Base-by-base conservation (phyloP, 1,140 invertebrate species). In the Nixonia krombeini region DNA sequence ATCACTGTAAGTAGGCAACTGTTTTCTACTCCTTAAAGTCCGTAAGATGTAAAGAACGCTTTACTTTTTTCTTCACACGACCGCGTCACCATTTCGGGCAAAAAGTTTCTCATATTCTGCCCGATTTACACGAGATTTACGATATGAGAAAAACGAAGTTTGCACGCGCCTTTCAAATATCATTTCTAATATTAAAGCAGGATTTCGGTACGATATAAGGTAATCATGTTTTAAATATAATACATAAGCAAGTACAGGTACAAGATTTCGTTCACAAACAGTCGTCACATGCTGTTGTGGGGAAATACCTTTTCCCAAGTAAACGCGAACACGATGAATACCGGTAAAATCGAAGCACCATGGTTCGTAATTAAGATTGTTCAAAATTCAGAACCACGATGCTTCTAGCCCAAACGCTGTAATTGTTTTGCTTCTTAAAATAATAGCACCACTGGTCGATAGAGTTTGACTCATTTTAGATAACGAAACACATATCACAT, bases 341-440 rank as follows among this genome's bases (percentile, higher is more conserved):
- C 35, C 75, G 68, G 65, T 18, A 64, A 74, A 70, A 55, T 38
- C 49, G 73, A 82, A 81, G 78, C 79, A 78, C 55, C 74, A 73
- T 76, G 75, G 78, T 79, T 72, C 21, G 28, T 49, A 56, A 25
- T 23, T 58, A 53, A 47, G 56, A 71, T 57, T 57, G 52, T 45
- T 62, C n/a, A 37, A 51, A 55, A 69, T 46, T 56, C 55, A 40
- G 25, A 73, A 82, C 76, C 76, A 70, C 76, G 73, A 74, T 78
- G 78, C 76, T 81, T 81, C 78, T 59, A 66, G 67, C 80, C 76
- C 79, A 79, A 83, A 82, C 75, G 79, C 81, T 80, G 74, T 51
- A 62, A 75, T 73, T 47, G 5, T 21, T 21, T 6, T 6, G 2
- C 2, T 21, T 21, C 6, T 21, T 21, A 3, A 21, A 21, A 2